Evolutionary conservation across 2,888 invertebrate genomes (phyloP).

Genomic region (Leistus spinibarbis): DNA sequence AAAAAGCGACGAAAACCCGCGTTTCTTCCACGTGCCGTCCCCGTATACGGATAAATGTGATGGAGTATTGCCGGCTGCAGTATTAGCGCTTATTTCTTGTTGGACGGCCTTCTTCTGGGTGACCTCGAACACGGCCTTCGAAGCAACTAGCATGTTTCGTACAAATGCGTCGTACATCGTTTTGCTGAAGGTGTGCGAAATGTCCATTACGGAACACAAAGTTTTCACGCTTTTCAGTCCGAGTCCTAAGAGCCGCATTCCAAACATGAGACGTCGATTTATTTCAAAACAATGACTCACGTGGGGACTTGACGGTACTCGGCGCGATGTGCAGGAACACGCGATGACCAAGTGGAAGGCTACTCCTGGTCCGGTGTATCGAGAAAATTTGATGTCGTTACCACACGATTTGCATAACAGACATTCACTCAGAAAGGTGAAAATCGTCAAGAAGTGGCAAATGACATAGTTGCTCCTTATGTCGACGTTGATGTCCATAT

Average conservation of each 20-base stretch:
- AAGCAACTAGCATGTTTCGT: not conserved
- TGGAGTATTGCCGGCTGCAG: not conserved
- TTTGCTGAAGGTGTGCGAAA: conserved; percentile 3
- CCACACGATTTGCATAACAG: not conserved
- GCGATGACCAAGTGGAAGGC: not conserved
- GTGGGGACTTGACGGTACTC: not conserved
- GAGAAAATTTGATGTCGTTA: not conserved
- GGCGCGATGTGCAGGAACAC: not conserved
- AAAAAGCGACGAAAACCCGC: conserved; percentile 41
- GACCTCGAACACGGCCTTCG: conserved; percentile 44
- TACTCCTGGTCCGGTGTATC: not conserved
- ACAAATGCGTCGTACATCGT: conserved; percentile 14
- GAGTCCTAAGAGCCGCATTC: conserved; percentile 17
- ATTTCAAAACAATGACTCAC: not conserved
- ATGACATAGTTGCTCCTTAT: not conserved
- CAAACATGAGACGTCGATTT: conserved; percentile 1
- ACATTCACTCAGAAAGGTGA: not conserved
- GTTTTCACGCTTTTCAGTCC: conserved; percentile 40
- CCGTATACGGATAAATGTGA: conserved; percentile 43
- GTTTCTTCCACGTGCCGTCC: conserved; percentile 46
- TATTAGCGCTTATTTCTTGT: conserved; percentile 41
- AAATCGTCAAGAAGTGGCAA: not conserved
- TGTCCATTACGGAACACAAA: conserved; percentile 38
- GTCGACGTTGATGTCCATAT: conserved; percentile 15
- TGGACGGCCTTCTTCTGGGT: conserved; percentile 41